Percentiles rank a stretch among this genome's conserved stretches.
Conservation (phyloP, 2,888 invertebrate genomes). For the Electrophaes corylata region DNA sequence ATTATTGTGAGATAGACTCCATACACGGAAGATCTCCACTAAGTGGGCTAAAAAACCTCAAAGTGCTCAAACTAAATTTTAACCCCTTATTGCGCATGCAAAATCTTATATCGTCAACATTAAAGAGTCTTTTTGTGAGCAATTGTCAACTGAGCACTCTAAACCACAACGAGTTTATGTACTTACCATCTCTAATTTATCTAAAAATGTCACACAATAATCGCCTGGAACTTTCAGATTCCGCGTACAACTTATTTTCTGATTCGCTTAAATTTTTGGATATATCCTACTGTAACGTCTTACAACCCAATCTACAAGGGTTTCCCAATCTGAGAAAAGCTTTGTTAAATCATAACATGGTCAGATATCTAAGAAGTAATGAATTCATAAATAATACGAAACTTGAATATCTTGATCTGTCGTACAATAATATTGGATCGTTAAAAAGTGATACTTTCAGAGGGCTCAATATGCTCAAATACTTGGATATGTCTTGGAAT, state of each 20-base stretch:
- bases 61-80: constrained; percentile 78
- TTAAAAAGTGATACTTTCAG: constrained; percentile 86
- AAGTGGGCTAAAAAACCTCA: constrained; percentile 79
- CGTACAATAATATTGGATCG: constrained; percentile 86
- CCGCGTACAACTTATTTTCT: constrained; percentile 70
- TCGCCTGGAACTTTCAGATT: constrained; percentile 75
- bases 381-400: constrained; percentile 86
- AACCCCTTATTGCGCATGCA: constrained; percentile 80
- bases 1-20: constrained; percentile 85
- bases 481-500: constrained; percentile 89
- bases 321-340: constrained; percentile 85
- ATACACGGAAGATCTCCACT: constrained; percentile 79
- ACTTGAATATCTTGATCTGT: constrained; percentile 86
- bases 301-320: constrained; percentile 84
- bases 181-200: constrained; percentile 84
- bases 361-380: constrained; percentile 82
- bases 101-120: constrained; percentile 75
- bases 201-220: constrained; percentile 86
- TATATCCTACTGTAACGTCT: constrained; percentile 85
- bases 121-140: constrained; percentile 83
- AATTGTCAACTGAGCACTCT: constrained; percentile 82
- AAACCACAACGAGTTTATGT: constrained; percentile 79
- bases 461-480: constrained; percentile 82
- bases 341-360: constrained; percentile 86
- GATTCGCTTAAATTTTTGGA: constrained; percentile 83